Base-by-base conservation (phyloP, 1,140 invertebrate species). In the Belonocnema kinseyi region DNA sequence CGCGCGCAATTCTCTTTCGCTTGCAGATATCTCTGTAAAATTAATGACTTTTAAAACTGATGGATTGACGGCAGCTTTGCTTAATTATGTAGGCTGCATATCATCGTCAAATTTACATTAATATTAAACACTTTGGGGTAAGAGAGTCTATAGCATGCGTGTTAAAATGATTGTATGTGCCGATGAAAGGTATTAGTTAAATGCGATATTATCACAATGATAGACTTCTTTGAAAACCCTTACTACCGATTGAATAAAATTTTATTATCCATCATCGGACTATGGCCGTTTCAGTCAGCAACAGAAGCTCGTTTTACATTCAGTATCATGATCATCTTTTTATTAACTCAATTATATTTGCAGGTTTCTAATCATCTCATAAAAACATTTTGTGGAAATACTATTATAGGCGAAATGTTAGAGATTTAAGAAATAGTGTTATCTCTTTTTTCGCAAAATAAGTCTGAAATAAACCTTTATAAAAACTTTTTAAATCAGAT, bases 211-310 rank as follows among this genome's bases (percentile, higher is more conserved):
- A 66, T 66, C 40, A 16, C 26, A 66, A 66, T 66, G 58, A 7
- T 40, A 40, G 58, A 66, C 3, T 7, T 66, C 40, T 66, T 14
- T 40, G 58, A 66, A 16, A 66, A 40, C 16, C 5, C 13, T 40
- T 40, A 66, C 12, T 66, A 66, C 16, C 21, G 26, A 66, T 33
- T 66, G 21, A 66, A 66, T 66, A 66, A 40, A 40, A 66, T 66
- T 66, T 13, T 66, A 14, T 66, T 40, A 16, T 40, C 26, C 40
- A 66, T 66, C 4, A 40, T 40, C 16, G 58, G 58, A 66, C 26
- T 40, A 66, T 66, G 58, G 58, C 58, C 58, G 5, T 40, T 66
- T 66, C 58, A 66, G 46, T 16, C 26, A 5, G n/a, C 26, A 3
- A 66, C 1, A 6, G 33, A 40, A 66, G 26, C 58, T 66, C 26